Base-by-base conservation (phyloP, 2,113 vertebrate species). In the Capreolus pygargus region DNA sequence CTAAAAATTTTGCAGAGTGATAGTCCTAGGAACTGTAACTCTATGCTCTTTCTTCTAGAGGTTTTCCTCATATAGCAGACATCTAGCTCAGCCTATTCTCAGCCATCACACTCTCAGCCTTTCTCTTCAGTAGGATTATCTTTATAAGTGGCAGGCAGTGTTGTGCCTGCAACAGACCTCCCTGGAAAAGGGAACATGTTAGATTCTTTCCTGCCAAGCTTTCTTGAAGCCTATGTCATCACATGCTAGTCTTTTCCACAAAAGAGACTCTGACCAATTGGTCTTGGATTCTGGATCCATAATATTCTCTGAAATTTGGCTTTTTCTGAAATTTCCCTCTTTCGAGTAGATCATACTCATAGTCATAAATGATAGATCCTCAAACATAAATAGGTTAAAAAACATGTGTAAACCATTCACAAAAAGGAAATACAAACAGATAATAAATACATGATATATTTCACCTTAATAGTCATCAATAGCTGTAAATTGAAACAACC, bases 241-340 rank as follows among this genome's bases (percentile, higher is more conserved):
- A 81, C 12, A 58, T 89, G 36, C 33, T 47, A 81, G 25, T 79
- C 30, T 87, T 94, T 27, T 61, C 83, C 64, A 96, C 45, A 74
- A 9, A 5, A 89, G 30, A 88, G 43, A 92, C 28, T 86, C 60
- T 91, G 50, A 84, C 28, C 33, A 96, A 58, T 2, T 79, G n/a
- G 12, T 64, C 33, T 91, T 88, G n/a, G 43, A 76, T 83, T 91
- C 43, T 93, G 36, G 74, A 91, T 61, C 47, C 4, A 36, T 58
- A 86, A 76, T 21, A 93, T 58, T 90, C 36, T 83, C 86, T 64
- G 33, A 54, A 76, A 91, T 33, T 86, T 61, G 47, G 39, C 47
- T 95, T 97, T 90, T 91, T n/a, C 87, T 92, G 74, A 94, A 91
- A 84, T 96, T 97, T 88, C 45, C 60, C 54, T 86, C 52, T 93